A percentile compares a stretch with the other conserved stretches of the same genome.
Conservation (phyloP, 1,140 invertebrate species). For the Phymorhynchus buccinoides region DNA sequence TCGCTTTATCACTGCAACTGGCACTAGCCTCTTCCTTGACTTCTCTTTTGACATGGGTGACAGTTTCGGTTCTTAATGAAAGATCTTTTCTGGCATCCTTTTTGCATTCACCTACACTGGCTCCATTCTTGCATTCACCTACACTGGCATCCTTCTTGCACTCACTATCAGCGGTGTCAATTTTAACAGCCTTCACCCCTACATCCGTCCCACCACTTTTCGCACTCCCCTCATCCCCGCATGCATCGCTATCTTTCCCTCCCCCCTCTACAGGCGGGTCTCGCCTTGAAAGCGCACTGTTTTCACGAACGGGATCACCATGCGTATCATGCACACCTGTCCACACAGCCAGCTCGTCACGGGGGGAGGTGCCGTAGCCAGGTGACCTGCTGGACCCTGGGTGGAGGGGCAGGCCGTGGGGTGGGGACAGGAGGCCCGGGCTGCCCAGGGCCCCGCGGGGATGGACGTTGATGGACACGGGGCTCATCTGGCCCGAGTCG, state of each 20-base stretch:
- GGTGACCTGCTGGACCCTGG: slow-evolving; percentile 1
- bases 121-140: no score
- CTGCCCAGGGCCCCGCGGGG: background rate
- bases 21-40: background rate
- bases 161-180: background rate
- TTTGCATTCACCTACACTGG: background rate
- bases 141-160: background rate
- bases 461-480: background rate
- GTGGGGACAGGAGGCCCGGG: slow-evolving; percentile 18
- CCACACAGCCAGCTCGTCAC: slow-evolving; percentile 31
- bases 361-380: background rate
- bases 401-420: background rate
- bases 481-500: slow-evolving; percentile 22
- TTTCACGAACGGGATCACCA: background rate
- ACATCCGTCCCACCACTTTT: background rate
- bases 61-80: background rate
- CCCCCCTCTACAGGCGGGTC: background rate
- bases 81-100: background rate
- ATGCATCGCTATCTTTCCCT: background rate
- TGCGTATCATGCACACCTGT: slow-evolving; percentile 27
- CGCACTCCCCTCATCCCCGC: background rate
- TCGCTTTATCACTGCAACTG: background rate
- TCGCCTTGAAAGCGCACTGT: background rate
- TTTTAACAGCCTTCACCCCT: background rate
- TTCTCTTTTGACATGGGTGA: background rate